These are phyloP conservation scores for Athalia cordata DNA, from an alignment of 2,888 invertebrate species.

Conservation along the genomic window DNA sequence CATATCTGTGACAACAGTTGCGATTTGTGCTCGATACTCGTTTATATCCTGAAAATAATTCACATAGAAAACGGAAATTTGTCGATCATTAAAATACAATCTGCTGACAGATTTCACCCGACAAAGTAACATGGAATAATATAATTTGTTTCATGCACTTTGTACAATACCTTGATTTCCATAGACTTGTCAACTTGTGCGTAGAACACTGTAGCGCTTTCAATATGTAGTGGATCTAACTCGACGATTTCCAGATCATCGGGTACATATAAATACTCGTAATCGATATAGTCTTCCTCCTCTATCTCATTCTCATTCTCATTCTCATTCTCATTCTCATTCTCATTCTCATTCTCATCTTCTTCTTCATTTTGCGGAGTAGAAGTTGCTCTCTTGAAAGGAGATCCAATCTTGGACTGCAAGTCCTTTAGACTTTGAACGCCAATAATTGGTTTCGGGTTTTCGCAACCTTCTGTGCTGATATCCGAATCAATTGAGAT, in stretches of 20 bases:
- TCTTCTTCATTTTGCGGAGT: conserved; percentile 70
- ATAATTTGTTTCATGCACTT: not conserved
- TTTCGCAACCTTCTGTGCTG: conserved; percentile 62
- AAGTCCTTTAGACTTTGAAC: conserved; percentile 55
- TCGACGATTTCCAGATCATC: conserved; percentile 49
- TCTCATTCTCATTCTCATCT: conserved; percentile 62
- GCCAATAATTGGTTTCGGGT: conserved; percentile 70
- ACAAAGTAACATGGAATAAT: not conserved
- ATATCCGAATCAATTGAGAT: conserved; percentile 45
- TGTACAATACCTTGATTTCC: not conserved
- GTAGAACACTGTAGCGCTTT: not conserved
- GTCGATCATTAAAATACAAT: too few relatives aligned
- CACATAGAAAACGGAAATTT: too few relatives aligned
- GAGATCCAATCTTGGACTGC: not conserved
- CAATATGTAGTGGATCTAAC: conserved; percentile 44
- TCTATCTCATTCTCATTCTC: conserved; percentile 55
- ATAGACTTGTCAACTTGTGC: not conserved
- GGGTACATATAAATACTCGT: conserved; percentile 47
- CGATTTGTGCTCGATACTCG: conserved; percentile 70
- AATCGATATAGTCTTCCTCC: conserved; percentile 52
- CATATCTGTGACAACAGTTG: conserved; percentile 75
- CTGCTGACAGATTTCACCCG: not conserved
- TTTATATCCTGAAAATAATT: not conserved
- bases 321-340: conserved; percentile 67
- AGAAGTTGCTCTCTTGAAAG: not conserved